Evolutionary conservation across 1,140 invertebrate species (phyloP), one percentile per base, ranked within the genome.

Genomic region (Drosophila insularis): DNA sequence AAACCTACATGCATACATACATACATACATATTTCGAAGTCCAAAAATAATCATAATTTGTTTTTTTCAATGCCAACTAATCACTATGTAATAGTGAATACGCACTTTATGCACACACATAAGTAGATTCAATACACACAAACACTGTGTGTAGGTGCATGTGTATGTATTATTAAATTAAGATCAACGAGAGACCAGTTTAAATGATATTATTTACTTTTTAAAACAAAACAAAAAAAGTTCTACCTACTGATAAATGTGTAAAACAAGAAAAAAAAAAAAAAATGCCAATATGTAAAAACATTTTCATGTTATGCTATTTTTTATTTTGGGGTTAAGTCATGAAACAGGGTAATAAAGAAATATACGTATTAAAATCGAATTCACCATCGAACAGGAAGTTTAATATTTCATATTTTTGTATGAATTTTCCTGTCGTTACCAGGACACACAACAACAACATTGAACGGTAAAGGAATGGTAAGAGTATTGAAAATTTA

Each of bases 341-440:
- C 27, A 58, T 79, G 43, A 68, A 79, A 79, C 77, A 79, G 77
- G 77, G 77, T 79, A 79, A 79, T 79, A 79, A 79, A 79, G 59
- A 69, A 69, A 79, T 77, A 79, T 79, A 79, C 74, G 74, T 79
- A 79, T 77, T 73, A 69, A 74, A 68, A 77, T 71, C 54, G 43
- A 76, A 54, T 65, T 50, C 43, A 27, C 27, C 27, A 27, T 8
- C 2, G 10, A 14, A 21, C 17, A 8, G 17, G 8, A 19, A 17
- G 14, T 19, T 35, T 35, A 19, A 35, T 37, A 32, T 35, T 56
- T 46, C 5, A 43, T 1, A 68, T 31, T 7, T 27, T 27, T 5
- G 27, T 6, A 27, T 27, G 27, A 27, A 50, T 68, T 55, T 58
- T 37, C 23, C 31, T 74, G 39, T 70, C 10, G 23, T 17, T 43